Conservation (phyloP, 1,140 invertebrate species). For the Maniola jurtina region DNA sequence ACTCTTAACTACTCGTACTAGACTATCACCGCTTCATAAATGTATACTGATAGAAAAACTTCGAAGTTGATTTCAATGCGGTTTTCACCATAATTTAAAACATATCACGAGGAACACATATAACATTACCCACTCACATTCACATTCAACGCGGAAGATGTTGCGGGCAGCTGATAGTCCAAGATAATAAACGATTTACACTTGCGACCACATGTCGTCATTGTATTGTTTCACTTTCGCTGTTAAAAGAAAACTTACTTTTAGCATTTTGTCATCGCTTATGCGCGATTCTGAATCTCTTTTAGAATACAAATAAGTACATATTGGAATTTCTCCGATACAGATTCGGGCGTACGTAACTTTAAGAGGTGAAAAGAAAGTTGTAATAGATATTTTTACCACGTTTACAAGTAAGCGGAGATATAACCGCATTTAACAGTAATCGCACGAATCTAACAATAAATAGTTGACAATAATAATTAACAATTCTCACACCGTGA, state of each 20-base stretch:
- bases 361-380: slow-evolving; percentile 60
- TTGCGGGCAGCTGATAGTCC: background rate
- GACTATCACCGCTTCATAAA: no score
- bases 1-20: no score
- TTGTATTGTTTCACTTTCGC: slow-evolving; percentile 57
- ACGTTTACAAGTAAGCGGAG: slow-evolving; percentile 28
- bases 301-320: slow-evolving; percentile 63
- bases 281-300: slow-evolving; percentile 50
- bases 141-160: background rate
- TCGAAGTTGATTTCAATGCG: no score
- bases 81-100: no score
- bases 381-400: slow-evolving; percentile 44
- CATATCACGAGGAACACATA: no score
- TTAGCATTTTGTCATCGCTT: slow-evolving; percentile 50
- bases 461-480: slow-evolving; percentile 4
- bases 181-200: slow-evolving; percentile 19
- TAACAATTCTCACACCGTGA: background rate
- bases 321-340: slow-evolving; percentile 65
- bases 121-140: no score
- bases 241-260: slow-evolving; percentile 46
- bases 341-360: slow-evolving; percentile 52
- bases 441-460: slow-evolving; percentile 4
- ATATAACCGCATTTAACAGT: slow-evolving; percentile 19
- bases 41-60: no score
- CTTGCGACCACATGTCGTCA: slow-evolving; percentile 18